Conservation (phyloP, 2,888 invertebrate species). For the Drosophila suboccidentalis region DNA sequence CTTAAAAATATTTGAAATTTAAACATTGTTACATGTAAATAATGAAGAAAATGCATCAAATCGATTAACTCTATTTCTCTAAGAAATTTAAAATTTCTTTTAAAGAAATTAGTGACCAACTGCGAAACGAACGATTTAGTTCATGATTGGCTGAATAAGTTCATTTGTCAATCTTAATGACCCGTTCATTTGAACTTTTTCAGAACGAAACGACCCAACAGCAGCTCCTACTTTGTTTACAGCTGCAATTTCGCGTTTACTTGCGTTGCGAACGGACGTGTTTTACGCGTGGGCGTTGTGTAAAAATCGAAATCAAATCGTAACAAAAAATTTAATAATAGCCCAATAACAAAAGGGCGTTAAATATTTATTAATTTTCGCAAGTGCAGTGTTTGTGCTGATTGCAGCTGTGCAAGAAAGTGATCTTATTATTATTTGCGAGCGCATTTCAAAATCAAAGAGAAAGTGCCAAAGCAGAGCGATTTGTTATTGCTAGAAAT, state of each 20-base stretch:
- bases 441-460: conserved; percentile 36
- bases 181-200: too few relatives aligned
- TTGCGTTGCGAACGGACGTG: conserved; percentile 44
- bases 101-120: too few relatives aligned
- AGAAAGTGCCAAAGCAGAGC: conserved; percentile 54
- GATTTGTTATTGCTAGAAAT: conserved; percentile 60
- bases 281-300: conserved; percentile 50
- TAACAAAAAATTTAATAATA: conserved; percentile 60
- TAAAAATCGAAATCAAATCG: conserved; percentile 70
- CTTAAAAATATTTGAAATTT: too few relatives aligned
- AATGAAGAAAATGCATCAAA: too few relatives aligned
- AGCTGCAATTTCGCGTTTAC: conserved; percentile 56
- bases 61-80: too few relatives aligned
- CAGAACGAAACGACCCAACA: too few relatives aligned
- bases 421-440: conserved; percentile 37
- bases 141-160: too few relatives aligned
- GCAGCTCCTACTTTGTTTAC: conserved; percentile 33
- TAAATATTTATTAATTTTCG: conserved; percentile 30
- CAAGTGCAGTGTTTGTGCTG: conserved; percentile 20
- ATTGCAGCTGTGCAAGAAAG: conserved; percentile 18
- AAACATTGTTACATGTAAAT: too few relatives aligned
- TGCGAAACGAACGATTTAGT: too few relatives aligned
- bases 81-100: too few relatives aligned
- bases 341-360: conserved; percentile 30
- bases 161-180: too few relatives aligned